Base-by-base conservation (phyloP, 2,113 vertebrate genomes). In the Nycticryphes semicollaris region DNA sequence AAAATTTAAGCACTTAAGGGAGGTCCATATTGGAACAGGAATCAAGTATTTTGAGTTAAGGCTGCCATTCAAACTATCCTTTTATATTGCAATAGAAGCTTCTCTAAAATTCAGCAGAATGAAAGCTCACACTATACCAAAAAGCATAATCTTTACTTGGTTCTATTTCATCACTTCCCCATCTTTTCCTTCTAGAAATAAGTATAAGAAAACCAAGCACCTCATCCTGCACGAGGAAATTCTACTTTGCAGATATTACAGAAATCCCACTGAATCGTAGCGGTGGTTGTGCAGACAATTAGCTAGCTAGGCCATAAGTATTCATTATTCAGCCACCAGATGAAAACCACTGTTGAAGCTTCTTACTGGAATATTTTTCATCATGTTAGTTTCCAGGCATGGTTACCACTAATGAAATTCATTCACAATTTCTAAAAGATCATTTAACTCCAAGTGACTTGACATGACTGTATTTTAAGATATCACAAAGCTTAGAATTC, bases 271-370 rank as follows among this genome's bases (percentile, higher is more conserved):
- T 16, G 43, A 73, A 87, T 88, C 31, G 48, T 5, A 21, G 47
- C 31, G 23, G 56, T 56, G 10, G 21, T 74, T 75, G 78, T 11
- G 4, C 47, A 94, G 85, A 48, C 31, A 84, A 59, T 35, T 62
- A 68, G 19, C 27, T 80, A 73, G 9, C 22, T 69, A 87, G 43
- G n/a, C n/a, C 89, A 89, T 16, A 59, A 85, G 53, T 27, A 24
- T 22, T 87, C 90, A 33, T 89, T 96, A 76, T 33, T 75, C 84
- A 93, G 63, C 72, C 54, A 95, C 22, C 25, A 82, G 62, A 62
- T 66, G 45, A 87, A 95, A 95, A 76, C 10, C 60, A 70, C 70
- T 79, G 37, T n/a, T 76, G 80, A 92, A 91, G 73, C 81, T 82
- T 45, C 57, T 89, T 35, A 66, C 67, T 27, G 84, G 67, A 93